These are phyloP conservation scores for Amphipoea lucens DNA, from an alignment of 2,888 invertebrate species.

Conservation along the genomic window DNA sequence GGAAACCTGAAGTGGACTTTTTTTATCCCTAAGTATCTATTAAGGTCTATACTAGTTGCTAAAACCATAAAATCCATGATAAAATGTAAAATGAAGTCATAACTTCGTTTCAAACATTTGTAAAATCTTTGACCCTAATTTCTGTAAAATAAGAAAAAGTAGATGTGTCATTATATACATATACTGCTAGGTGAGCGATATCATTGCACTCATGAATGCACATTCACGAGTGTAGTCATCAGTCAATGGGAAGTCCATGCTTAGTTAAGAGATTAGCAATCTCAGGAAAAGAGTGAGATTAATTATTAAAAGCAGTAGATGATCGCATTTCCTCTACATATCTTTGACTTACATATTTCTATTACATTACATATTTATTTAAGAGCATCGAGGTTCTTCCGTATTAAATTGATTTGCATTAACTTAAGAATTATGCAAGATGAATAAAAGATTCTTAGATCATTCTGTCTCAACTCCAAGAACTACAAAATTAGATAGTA, in stretches of 20 bases:
- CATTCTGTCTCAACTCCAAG: conserved; percentile 20
- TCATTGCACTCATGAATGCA: neutral
- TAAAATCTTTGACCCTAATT: too few species aligned
- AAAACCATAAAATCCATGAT: too few species aligned
- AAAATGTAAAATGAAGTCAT: too few species aligned
- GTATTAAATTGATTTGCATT: neutral
- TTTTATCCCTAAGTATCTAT: too few species aligned
- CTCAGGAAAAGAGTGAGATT: neutral
- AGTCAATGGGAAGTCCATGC: neutral
- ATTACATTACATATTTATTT: neutral
- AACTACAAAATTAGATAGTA: conserved; percentile 7
- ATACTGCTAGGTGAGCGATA: too few species aligned
- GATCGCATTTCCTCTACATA: neutral
- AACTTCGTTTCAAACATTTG: too few species aligned
- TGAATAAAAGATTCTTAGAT: neutral
- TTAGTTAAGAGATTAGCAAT: neutral
- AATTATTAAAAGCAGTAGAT: neutral
- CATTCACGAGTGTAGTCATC: neutral
- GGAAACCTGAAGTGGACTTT: too few species aligned
- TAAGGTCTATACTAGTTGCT: too few species aligned
- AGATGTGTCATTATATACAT: too few species aligned
- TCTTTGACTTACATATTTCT: neutral
- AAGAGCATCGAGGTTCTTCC: neutral
- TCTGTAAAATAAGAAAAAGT: too few species aligned
- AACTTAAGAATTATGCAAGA: conserved; percentile 13